Evolutionary conservation across 2,888 invertebrate species (phyloP).

Genomic region (Phengaris alcon): DNA sequence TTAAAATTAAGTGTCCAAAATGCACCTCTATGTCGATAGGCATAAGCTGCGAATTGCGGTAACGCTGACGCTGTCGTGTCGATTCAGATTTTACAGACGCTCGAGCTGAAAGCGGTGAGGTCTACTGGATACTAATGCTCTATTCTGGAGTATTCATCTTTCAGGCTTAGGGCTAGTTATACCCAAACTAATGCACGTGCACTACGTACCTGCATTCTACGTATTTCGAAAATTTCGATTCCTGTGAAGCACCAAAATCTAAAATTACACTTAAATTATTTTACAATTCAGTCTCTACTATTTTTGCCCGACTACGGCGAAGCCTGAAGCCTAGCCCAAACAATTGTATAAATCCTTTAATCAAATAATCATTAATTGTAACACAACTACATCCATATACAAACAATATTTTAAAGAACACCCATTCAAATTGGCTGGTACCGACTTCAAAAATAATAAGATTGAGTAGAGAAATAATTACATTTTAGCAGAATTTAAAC

Average conservation of each 20-base stretch:
- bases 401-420: too few relatives aligned
- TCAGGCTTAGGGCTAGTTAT: conserved; percentile 4
- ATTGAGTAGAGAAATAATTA: too few relatives aligned
- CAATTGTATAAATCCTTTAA: too few relatives aligned
- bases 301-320: too few relatives aligned
- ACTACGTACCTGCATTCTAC: background rate
- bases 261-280: too few relatives aligned
- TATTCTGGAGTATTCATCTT: conserved; percentile 23
- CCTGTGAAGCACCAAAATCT: background rate
- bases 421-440: too few relatives aligned
- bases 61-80: conserved; percentile 27
- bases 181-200: background rate
- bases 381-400: too few relatives aligned
- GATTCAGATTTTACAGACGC: conserved; percentile 38
- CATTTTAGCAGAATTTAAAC: too few relatives aligned
- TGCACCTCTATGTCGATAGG: conserved; percentile 13
- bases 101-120: conserved; percentile 36
- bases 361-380: too few relatives aligned
- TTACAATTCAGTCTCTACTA: too few relatives aligned
- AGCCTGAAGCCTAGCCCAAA: too few relatives aligned
- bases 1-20: conserved; percentile 25
- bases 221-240: background rate
- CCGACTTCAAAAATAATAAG: too few relatives aligned
- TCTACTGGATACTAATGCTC: conserved; percentile 26
- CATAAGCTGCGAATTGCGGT: conserved; percentile 17